phyloP scores from a whole-genome alignment of 2,797 vertebrate genomes.

The Poecilia velifera region DNA sequence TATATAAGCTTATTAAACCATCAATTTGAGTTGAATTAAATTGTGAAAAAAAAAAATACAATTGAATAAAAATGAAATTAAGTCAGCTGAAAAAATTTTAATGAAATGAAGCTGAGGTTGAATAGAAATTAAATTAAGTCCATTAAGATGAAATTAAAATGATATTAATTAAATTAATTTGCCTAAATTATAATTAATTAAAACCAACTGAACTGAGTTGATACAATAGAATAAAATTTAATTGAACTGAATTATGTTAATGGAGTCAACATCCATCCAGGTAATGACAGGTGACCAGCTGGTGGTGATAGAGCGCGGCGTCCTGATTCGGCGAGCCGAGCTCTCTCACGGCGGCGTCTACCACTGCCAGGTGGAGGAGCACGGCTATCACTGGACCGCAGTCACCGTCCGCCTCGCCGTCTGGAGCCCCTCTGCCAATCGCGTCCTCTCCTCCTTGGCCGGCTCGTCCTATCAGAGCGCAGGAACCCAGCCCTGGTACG shows the following conservation, averaged over 20 bases:
- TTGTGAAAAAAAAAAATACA: not conserved
- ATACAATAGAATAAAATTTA: not conserved
- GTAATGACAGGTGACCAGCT: conserved; percentile 81
- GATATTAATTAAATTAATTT: not conserved
- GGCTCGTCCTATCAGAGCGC: conserved; percentile 41
- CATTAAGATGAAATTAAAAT: not conserved
- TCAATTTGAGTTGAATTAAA: not conserved
- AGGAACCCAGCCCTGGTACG: conserved; percentile 74
- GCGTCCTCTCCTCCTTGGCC: conserved; percentile 54
- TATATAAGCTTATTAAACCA: not conserved
- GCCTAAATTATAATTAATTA: not conserved
- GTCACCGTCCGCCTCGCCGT: conserved; percentile 79
- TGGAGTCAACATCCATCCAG: conserved; percentile 47
- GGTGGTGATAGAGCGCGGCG: conserved; percentile 82
- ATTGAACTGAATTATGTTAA: not conserved
- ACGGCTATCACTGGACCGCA: conserved; percentile 84
- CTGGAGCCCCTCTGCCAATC: conserved; percentile 73
- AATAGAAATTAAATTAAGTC: not conserved
- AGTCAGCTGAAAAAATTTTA: not conserved
- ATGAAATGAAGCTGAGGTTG: not conserved
- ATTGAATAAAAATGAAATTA: not conserved
- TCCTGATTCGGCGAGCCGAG: conserved; percentile 82
- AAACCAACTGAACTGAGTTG: not conserved
- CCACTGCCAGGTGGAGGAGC: conserved; percentile 87
- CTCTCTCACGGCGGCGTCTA: conserved; percentile 80